Base-by-base conservation (phyloP, 2,888 invertebrate genomes). In the Drosophila quinaria region DNA sequence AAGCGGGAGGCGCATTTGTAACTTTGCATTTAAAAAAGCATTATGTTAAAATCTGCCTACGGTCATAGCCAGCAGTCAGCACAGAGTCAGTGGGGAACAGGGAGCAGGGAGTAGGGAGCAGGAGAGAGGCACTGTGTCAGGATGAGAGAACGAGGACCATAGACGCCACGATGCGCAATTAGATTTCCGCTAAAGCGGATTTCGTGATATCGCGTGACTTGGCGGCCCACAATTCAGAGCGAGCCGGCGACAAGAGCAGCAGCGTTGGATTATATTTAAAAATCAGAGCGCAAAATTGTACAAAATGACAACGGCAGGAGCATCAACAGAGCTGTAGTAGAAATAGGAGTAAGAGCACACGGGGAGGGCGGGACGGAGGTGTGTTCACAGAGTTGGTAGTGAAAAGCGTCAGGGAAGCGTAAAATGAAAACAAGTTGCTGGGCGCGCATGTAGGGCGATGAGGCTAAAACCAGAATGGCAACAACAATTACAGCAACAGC, bases 181-280 rank as follows among this genome's bases (percentile, higher is more conserved):
- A 87, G 89, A 87, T 89, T 89, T 87, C 87, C 89, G 87, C 89
- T 82, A 89, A 87, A 89, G 85, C 89, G 87, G 87, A 87, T 87
- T 89, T 85, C 74, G 83, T 79, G 89, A 87, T 87, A 87, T 89
- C 89, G 87, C 89, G 82, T 87, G 89, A 87, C 89, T 89, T 74
- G 80, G 65, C 80, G 74, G 75, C 74, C 79, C 72, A 77, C 83
- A 75, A 85, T 75, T 85, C 84, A 80, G 70, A 52, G 66, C 59
- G 56, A 64, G 60, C 67, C 50, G 25, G 54, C 58, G 51, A 65
- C 50, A 51, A 50, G 42, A 47, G 37, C 41, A 39, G 37, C 59
- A 44, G 51, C 56, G 33, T 77, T 81, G 88, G 86, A 88, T 86
- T 86, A 86, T 86, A 86, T 86, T 86, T 86, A 88, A 88, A 86